These are phyloP conservation scores for Musca vetustissima DNA, from an alignment of 1,140 invertebrate genomes.

Conservation along the genomic window DNA sequence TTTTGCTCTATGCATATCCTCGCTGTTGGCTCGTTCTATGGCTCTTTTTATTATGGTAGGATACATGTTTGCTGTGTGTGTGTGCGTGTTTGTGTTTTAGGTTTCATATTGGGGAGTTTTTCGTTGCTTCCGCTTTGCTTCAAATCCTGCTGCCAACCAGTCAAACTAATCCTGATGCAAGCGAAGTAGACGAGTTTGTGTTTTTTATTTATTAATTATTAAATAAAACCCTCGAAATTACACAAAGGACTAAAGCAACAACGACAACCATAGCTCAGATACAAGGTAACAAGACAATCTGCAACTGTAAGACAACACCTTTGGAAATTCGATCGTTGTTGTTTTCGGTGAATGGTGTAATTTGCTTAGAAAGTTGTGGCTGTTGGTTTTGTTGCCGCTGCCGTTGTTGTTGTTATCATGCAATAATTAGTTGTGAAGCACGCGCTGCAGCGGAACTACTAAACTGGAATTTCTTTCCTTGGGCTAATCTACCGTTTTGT, in stretches of 20 bases:
- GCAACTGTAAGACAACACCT: conserved; percentile 20
- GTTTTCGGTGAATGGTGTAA: neutral
- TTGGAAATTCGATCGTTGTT: conserved; percentile 1
- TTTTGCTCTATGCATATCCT: neutral
- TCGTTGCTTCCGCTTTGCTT: too few relatives aligned
- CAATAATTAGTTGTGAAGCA: neutral
- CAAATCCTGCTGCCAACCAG: neutral
- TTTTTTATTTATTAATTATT: too few relatives aligned
- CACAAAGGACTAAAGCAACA: neutral
- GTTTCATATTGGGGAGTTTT: too few relatives aligned
- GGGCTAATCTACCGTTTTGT: conserved; percentile 3
- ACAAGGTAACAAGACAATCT: neutral
- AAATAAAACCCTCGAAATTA: neutral
- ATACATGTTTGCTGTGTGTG: too few relatives aligned
- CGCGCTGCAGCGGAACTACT: conserved; percentile 16
- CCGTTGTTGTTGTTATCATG: neutral
- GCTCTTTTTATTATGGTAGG: too few relatives aligned
- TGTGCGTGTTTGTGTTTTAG: too few relatives aligned
- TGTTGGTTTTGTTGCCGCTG: neutral
- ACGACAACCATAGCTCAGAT: neutral
- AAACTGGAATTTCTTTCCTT: neutral
- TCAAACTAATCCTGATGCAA: neutral
- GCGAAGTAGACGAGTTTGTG: too few relatives aligned
- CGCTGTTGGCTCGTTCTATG: neutral
- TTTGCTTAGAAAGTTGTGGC: neutral